phyloP scores from a whole-genome alignment of 2,888 invertebrate genomes.

The Patella pellucida region DNA sequence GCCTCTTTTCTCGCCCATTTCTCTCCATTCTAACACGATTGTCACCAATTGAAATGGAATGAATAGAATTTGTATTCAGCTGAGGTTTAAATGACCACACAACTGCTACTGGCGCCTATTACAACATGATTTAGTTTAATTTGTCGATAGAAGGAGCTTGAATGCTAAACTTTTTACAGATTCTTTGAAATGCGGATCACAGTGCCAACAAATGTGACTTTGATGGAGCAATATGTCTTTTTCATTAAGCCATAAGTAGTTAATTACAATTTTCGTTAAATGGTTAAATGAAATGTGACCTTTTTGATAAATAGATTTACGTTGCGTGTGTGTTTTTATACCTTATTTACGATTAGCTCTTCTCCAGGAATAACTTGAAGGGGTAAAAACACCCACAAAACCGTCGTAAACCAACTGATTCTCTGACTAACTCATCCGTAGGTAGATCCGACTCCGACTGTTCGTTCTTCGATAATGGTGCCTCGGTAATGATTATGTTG shows the following conservation, averaged over 20 bases:
- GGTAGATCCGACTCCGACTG: too few relatives aligned
- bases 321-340: too few relatives aligned
- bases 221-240: conserved; percentile 3
- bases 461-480: too few relatives aligned
- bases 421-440: too few relatives aligned
- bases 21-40: not conserved
- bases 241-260: not conserved
- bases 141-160: not conserved
- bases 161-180: conserved; percentile 1
- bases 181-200: conserved; percentile 3
- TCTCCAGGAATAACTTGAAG: too few relatives aligned
- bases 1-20: conserved; percentile 8
- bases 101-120: not conserved
- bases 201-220: not conserved
- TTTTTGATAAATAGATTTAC: too few relatives aligned
- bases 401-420: too few relatives aligned
- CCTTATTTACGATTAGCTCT: too few relatives aligned
- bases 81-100: not conserved
- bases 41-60: conserved; percentile 9
- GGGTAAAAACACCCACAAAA: too few relatives aligned
- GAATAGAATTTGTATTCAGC: conserved; percentile 9
- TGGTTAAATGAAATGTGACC: too few relatives aligned
- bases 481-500: too few relatives aligned
- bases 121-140: not conserved
- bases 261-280: too few relatives aligned